Base-by-base conservation (phyloP, 2,113 vertebrate species). In the Toxotes jaculatrix region DNA sequence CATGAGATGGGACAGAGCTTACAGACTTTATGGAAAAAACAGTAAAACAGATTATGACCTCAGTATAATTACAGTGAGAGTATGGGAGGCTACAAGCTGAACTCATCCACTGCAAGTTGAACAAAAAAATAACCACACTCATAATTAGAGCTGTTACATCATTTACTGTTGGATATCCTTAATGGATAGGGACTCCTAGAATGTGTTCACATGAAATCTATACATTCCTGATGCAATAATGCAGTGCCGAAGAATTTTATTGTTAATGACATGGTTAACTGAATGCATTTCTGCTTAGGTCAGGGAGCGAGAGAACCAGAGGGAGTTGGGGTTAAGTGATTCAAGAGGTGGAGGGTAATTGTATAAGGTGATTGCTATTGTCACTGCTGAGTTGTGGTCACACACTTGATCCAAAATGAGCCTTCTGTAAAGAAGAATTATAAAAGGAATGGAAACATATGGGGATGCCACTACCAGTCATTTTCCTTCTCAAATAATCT, bases 261-360 rank as follows among this genome's bases (percentile, higher is more conserved):
- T 68, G 59, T 62, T n/a, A 23, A 63, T 59, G 31, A 36, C 5
- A 47, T 23, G 38, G 67, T 42, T 62, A 43, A 21, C 16, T 57
- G 23, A 31, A 57, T 60, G 21, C 14, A 79, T 67, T 60, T 61
- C 27, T 71, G 74, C 73, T 77, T 10, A 38, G 49, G 69, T 55
- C 69, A 78, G 55, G 16, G 23, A 51, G 10, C 23, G 31, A 57
- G 47, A 66, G 42, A 38, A 12, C 34, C 11, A 21, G 4, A 42
- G 43, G 64, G 42, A 21, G 56, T 27, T 21, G 21, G 38, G 42
- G 32, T 67, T 47, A 49, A 63, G 23, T 62, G 55, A 73, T 62
- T 57, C 23, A 42, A n/a, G 61, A 63, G 59, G 71, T 42, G 49
- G 74, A 57, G 38, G 61, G 40, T 62, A 34, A 53, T 16, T 61